phyloP scores from a whole-genome alignment of 2,113 vertebrate genomes.

The Oryzias celebensis region DNA sequence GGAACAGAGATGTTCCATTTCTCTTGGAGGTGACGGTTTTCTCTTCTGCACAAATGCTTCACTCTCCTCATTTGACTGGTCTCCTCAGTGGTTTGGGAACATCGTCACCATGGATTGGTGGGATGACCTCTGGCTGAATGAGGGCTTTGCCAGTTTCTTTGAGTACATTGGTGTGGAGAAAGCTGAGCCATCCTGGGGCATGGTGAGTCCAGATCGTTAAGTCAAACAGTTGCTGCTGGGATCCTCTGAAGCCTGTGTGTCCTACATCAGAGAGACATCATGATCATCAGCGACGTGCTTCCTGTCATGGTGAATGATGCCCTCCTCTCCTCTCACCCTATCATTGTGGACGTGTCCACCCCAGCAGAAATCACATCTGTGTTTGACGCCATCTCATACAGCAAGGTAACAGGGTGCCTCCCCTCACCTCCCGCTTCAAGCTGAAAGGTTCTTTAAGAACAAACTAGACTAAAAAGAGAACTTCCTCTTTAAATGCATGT shows the following conservation, averaged over 20 bases:
- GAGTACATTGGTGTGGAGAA: constrained; percentile 86
- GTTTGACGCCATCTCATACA: constrained; percentile 96
- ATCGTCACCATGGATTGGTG: constrained; percentile 98
- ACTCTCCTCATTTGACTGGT: background rate
- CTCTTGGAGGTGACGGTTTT: too few relatives aligned
- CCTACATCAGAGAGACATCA: constrained; percentile 84
- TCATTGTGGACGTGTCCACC: constrained; percentile 86
- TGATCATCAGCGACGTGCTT: constrained; percentile 86
- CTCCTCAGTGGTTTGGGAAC: constrained; percentile 95
- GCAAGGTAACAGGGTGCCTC: constrained; percentile 80
- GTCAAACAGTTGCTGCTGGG: too few relatives aligned
- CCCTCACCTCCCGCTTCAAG: too few relatives aligned
- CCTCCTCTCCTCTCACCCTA: constrained; percentile 89
- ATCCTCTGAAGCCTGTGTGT: background rate
- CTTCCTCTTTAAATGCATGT: too few relatives aligned
- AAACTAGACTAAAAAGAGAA: too few relatives aligned
- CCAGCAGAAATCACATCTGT: constrained; percentile 97
- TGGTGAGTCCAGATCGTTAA: constrained; percentile 77
- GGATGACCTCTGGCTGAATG: constrained; percentile 97
- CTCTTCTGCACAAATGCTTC: background rate
- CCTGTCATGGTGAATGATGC: constrained; percentile 91
- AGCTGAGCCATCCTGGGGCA: constrained; percentile 82
- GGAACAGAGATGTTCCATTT: background rate
- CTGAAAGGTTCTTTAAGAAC: too few relatives aligned
- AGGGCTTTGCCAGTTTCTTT: constrained; percentile 97